Conservation (phyloP, 2,888 invertebrate species). For the Mesorhabditis spiculigera region DNA sequence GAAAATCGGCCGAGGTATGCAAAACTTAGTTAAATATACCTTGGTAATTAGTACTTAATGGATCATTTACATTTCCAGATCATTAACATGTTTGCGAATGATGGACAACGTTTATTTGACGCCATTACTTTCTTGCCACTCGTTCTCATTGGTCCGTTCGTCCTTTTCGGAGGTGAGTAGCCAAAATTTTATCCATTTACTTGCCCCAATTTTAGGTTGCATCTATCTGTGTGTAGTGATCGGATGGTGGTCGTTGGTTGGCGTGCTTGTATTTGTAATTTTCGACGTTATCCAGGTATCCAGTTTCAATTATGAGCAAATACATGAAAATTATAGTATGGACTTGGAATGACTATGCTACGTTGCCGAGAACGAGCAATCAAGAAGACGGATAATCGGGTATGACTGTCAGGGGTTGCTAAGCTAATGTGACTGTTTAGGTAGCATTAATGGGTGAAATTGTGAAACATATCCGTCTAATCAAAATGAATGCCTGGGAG, state of each 20-base stretch:
- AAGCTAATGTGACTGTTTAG: slow-evolving; percentile 39
- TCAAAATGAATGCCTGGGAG: slow-evolving; percentile 72
- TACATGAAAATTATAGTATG: slow-evolving; percentile 28
- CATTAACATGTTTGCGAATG: slow-evolving; percentile 62
- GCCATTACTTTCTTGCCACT: slow-evolving; percentile 60
- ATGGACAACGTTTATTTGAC: slow-evolving; percentile 62
- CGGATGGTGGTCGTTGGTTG: slow-evolving; percentile 61
- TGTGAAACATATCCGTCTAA: slow-evolving; percentile 66
- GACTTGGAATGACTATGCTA: slow-evolving; percentile 56
- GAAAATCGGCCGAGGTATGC: slow-evolving; percentile 60
- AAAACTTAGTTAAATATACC: not conserved
- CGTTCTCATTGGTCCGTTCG: slow-evolving; percentile 59
- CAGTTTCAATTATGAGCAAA: not conserved
- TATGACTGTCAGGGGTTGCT: slow-evolving; percentile 21
- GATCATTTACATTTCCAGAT: slow-evolving; percentile 48
- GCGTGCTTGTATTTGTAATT: slow-evolving; percentile 59
- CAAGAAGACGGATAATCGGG: slow-evolving; percentile 51
- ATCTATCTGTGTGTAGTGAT: slow-evolving; percentile 59
- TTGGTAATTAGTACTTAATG: not conserved
- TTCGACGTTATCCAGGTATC: slow-evolving; percentile 60
- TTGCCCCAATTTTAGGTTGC: slow-evolving; percentile 34
- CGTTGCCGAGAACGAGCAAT: slow-evolving; percentile 50
- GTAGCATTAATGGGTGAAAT: slow-evolving; percentile 67
- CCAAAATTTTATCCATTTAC: not conserved
- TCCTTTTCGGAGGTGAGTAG: slow-evolving; percentile 49